These are phyloP conservation scores for Patella pellucida DNA, from an alignment of 2,888 invertebrate species.

Conservation along the genomic window DNA sequence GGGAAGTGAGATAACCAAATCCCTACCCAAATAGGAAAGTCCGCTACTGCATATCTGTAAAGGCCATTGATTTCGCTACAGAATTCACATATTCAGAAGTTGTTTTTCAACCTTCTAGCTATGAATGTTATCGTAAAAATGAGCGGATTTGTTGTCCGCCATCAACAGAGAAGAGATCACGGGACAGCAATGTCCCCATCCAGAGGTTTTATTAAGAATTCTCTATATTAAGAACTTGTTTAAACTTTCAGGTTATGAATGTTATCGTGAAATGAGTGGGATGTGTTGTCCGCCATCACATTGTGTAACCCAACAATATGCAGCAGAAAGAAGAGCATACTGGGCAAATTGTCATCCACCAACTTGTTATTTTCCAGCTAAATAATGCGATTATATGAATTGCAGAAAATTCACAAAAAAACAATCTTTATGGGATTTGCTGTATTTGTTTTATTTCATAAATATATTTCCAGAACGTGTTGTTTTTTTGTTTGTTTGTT, in stretches of 20 bases:
- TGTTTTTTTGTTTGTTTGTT: too few relatives aligned
- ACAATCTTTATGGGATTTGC: too few relatives aligned
- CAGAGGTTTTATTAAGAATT: neutral
- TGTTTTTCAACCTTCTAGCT: too few relatives aligned
- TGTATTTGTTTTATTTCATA: too few relatives aligned
- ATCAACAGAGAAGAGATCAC: neutral
- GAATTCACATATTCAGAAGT: neutral
- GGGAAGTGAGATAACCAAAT: too few relatives aligned
- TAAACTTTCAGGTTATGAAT: conserved; percentile 15
- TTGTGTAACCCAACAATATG: conserved; percentile 12
- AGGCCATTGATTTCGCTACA: too few relatives aligned
- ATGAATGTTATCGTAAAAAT: too few relatives aligned
- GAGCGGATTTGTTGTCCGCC: too few relatives aligned
- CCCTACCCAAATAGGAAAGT: too few relatives aligned
- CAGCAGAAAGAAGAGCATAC: neutral
- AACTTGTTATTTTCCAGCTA: neutral
- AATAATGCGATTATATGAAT: neutral
- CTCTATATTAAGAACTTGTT: neutral
- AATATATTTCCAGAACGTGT: too few relatives aligned
- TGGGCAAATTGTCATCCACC: neutral
- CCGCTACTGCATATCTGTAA: too few relatives aligned
- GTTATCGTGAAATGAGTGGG: conserved; percentile 13
- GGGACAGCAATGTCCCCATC: neutral
- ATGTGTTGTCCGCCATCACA: conserved; percentile 7
- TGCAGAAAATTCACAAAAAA: too few relatives aligned